Evolutionary conservation across 2,113 vertebrate species (phyloP), one percentile per base, ranked within the genome.

Genomic region (Glaucomys volans): DNA sequence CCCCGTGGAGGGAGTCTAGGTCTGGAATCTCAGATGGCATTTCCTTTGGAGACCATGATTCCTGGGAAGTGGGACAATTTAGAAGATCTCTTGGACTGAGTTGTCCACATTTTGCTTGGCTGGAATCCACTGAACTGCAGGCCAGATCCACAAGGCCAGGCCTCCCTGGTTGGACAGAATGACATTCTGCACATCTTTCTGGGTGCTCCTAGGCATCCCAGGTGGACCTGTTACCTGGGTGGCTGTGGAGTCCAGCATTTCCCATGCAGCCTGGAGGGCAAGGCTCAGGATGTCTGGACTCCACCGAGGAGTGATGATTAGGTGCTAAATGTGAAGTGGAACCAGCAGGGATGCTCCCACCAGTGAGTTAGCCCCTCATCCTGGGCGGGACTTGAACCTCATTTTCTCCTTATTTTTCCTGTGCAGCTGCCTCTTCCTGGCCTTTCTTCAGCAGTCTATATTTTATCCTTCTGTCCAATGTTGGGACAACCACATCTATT

Each of bases 291-390:
- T 89, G 94, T 93, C 67, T 96, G 82, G 95, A 77, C 37, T 85
- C 81, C 85, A 69, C 96, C 97, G 97, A 96, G 96, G 97, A 97
- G 88, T 79, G 98, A 87, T 98, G 98, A 98, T 96, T 98, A 96
- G 85, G 42, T 96, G 97, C 95, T 97, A 97, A 97, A 79, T 96
- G 85, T 96, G 98, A 96, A 96, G 88, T 95, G 87, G 91, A 96
- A 98, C 87, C 90, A 79, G 95, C 72, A 81, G 94, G 86, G 92
- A 82, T 97, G 6, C 74, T 96, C 95, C 81, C 4, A 30, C 64
- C 40, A 64, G 76, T 79, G 92, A 95, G 95, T 98, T 95, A 95
- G 40, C 86, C 95, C 90, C 89, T 98, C 82, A n/a, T 97, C 32
- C 30, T 95, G 91, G 96, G 64, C 47, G 52, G 10, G 87, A 75